Evolutionary conservation across 2,113 vertebrate genomes (phyloP), one percentile per base, ranked within the genome.

Genomic region (Lampris incognitus): DNA sequence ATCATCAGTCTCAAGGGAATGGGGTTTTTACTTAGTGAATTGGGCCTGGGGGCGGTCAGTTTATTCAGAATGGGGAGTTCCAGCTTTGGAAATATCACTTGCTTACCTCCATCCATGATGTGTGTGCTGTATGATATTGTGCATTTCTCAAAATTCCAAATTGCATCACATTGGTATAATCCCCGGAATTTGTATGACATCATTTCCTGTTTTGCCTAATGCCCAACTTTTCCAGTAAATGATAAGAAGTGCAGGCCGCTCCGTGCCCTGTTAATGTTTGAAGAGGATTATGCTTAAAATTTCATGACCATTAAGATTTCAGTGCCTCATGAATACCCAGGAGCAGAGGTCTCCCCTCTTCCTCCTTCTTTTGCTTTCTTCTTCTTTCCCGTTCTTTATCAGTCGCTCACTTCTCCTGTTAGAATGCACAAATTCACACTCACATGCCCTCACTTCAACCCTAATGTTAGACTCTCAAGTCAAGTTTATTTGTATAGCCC

Each of bases 291-390:
- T 7, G 73, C 63, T 70, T 74, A 79, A 86, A 69, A 55, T 76
- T 78, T 83, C 46, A 83, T 88, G 69, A 81, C 10, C 66, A 69
- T 79, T 76, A 74, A 74, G 65, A 57, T 63, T 73, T 40, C 63
- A n/a, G 48, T 65, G 62, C 13, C 42, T 76, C 54, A 83, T 86
- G 46, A 81, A 82, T 87, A 85, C 71, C 78, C 6, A 76, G 50
- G 51, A 44, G 37, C 41, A 48, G 3, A 61, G 11, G 48, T 57
- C 69, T 9, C 51, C 42, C 56, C 37, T 36, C 7, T 70, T 48
- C 36, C 5, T 48, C 2, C 10, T 39, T 55, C 40, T 8, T 58
- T 65, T 6, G 24, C 5, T 56, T 59, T 11, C 51, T 67, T 54
- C 4, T 54, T 79, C 24, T 55, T 6, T 9, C 10, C 61, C 66